Conservation (phyloP, 2,113 vertebrate genomes). For the Phainopepla nitens region DNA sequence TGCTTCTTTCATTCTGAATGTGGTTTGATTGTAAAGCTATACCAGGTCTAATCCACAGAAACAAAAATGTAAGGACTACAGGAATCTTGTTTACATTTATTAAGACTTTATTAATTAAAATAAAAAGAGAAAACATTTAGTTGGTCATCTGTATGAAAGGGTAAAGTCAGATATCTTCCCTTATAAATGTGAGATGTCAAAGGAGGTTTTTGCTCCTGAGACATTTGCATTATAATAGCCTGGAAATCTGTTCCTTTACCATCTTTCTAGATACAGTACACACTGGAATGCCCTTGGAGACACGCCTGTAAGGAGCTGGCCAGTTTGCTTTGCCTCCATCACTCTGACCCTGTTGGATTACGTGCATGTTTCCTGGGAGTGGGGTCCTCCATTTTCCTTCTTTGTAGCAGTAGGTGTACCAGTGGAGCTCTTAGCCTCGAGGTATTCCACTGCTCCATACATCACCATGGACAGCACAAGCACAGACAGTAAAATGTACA, state of each 20-base stretch:
- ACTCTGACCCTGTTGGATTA: not conserved
- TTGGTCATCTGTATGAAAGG: not conserved
- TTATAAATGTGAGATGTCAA: not conserved
- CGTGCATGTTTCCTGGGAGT: not conserved
- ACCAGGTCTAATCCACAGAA: not conserved
- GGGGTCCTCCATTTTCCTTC: not conserved
- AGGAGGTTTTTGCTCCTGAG: not conserved
- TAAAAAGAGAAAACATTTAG: not conserved
- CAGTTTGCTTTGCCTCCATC: not conserved
- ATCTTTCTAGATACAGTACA: not conserved
- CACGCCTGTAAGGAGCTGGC: not conserved
- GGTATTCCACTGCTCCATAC: slow-evolving; percentile 78
- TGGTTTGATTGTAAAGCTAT: not conserved
- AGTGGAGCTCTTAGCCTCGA: slow-evolving; percentile 58
- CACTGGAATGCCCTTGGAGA: not conserved
- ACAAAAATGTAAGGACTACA: not conserved
- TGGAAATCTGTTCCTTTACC: not conserved
- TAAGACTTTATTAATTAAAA: not conserved
- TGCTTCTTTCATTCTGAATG: not conserved
- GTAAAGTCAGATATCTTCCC: not conserved
- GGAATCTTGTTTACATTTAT: not conserved
- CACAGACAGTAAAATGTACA: slow-evolving; percentile 79
- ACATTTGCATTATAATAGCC: not conserved
- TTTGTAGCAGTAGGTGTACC: not conserved
- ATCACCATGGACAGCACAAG: slow-evolving; percentile 69